These are phyloP conservation scores for Cyprinus carpio DNA, from an alignment of 2,113 vertebrate genomes.

Conservation along the genomic window DNA sequence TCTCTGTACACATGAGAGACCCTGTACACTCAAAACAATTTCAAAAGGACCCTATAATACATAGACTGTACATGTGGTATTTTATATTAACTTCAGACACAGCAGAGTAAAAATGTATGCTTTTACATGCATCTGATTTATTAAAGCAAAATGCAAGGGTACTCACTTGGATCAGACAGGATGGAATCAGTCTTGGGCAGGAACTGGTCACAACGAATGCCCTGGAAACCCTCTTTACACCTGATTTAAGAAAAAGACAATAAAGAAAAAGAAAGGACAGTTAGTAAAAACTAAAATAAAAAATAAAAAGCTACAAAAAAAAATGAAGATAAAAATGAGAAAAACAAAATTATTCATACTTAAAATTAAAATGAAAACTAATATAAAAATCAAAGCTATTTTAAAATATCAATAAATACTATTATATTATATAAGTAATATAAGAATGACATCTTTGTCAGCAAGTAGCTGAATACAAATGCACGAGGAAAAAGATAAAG, in stretches of 20 bases:
- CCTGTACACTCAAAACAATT: constrained; percentile 1
- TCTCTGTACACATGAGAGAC: constrained; percentile 4
- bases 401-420: neutral
- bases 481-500: too few relatives aligned
- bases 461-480: too few relatives aligned
- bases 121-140: neutral
- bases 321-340: neutral
- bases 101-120: neutral
- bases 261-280: neutral
- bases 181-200: constrained; percentile 99
- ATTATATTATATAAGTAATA: neutral
- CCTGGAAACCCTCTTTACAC: constrained; percentile 99
- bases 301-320: neutral
- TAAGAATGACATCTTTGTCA: neutral
- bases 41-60: neutral
- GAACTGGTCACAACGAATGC: constrained; percentile 98
- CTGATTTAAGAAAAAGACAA: constrained; percentile 66
- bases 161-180: constrained; percentile 96
- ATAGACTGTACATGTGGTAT: neutral
- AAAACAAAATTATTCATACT: too few relatives aligned
- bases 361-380: neutral
- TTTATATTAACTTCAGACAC: neutral
- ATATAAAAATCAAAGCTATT: neutral
- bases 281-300: neutral
- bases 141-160: constrained; percentile 1